Evolutionary conservation across 1,140 invertebrate species (phyloP).

Genomic region (Bathynomus jamesi): DNA sequence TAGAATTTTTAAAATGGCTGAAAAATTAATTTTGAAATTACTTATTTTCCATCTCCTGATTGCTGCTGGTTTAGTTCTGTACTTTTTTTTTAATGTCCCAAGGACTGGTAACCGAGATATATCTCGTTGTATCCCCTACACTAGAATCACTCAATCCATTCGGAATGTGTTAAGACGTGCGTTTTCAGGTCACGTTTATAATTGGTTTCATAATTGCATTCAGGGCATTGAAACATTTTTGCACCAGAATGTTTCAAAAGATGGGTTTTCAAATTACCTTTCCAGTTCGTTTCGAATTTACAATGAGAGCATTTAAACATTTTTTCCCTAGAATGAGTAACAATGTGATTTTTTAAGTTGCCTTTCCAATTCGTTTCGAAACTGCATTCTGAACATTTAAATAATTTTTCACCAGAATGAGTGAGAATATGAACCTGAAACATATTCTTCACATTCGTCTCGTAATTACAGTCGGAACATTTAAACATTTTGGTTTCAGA

Average conservation of each 20-base stretch:
- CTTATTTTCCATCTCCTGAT: no score
- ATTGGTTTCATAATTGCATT: not conserved
- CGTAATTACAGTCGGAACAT: not conserved
- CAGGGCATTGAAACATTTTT: not conserved
- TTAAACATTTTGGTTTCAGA: not conserved
- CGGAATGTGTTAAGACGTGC: not conserved
- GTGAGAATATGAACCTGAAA: not conserved
- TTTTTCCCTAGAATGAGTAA: not conserved
- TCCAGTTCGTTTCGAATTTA: not conserved
- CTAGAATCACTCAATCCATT: no score
- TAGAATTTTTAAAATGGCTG: no score
- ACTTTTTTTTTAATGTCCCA: no score
- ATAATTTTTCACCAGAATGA: conserved; percentile 5
- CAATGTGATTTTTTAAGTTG: not conserved
- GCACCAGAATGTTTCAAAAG: not conserved
- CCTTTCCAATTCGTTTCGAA: not conserved
- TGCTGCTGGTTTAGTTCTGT: no score
- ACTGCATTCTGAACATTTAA: not conserved
- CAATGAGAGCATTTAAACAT: not conserved
- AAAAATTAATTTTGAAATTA: no score
- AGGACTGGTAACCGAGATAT: no score
- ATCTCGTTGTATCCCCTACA: no score
- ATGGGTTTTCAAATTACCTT: not conserved
- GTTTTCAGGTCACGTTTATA: not conserved
- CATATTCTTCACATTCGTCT: not conserved